phyloP scores from a whole-genome alignment of 2,888 invertebrate genomes.

The Hermaeophaga mercurialis region DNA sequence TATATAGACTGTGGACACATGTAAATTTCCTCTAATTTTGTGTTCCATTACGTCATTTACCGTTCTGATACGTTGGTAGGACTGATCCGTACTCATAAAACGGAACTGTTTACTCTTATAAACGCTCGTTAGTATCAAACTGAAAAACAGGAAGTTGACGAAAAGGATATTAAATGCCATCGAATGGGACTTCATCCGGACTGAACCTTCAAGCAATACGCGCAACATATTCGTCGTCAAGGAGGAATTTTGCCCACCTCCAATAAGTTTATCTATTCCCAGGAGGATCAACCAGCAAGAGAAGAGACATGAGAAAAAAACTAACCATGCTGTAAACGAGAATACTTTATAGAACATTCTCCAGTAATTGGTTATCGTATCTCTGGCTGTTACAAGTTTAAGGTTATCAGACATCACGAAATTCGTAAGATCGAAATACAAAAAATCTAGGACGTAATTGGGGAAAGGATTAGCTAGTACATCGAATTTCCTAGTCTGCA shows the following conservation, averaged over 20 bases:
- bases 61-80: neutral
- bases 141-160: neutral
- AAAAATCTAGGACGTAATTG: neutral
- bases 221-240: neutral
- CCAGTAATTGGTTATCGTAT: neutral
- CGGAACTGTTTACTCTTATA: conserved; percentile 6
- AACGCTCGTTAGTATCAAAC: neutral
- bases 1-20: neutral
- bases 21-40: neutral
- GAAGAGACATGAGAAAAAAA: neutral
- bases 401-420: neutral
- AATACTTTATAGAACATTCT: conserved; percentile 6
- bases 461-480: neutral
- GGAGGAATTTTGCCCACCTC: neutral
- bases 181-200: neutral
- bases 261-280: neutral
- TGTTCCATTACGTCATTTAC: neutral
- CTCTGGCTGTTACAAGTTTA: neutral
- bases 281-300: neutral
- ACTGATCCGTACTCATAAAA: neutral
- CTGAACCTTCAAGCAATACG: neutral
- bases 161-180: neutral
- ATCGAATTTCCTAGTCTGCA: neutral
- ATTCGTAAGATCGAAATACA: neutral
- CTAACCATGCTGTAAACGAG: neutral